phyloP scores from a whole-genome alignment of 2,113 vertebrate species.

The Erythrocercus mccallii region DNA sequence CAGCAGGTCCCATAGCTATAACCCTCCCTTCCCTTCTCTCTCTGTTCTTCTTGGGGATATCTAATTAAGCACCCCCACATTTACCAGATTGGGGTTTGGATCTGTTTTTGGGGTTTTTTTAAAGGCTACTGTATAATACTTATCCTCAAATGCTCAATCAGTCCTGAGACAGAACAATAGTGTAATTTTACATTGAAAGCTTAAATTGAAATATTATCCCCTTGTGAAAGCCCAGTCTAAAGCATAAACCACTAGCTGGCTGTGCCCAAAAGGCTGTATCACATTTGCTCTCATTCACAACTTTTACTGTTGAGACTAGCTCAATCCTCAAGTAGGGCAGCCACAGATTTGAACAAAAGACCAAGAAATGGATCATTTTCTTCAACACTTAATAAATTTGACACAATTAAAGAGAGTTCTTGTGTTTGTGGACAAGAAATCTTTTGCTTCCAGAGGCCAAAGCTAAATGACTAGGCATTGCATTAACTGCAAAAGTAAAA shows the following conservation, averaged over 20 bases:
- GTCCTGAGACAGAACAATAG: not conserved
- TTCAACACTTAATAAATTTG: not conserved
- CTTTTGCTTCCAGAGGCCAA: not conserved
- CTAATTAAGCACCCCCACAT: not conserved
- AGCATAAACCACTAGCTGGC: not conserved
- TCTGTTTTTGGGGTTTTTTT: not conserved
- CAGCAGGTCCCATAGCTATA: not conserved
- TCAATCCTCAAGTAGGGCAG: not conserved
- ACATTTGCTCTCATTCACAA: not conserved
- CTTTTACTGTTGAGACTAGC: not conserved
- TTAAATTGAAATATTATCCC: constrained; percentile 22
- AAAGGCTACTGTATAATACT: not conserved
- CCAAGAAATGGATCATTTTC: not conserved
- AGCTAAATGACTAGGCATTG: not conserved
- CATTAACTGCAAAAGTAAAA: not conserved
- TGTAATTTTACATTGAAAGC: constrained; percentile 24
- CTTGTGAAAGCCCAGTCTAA: not conserved
- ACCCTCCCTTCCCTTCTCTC: not conserved
- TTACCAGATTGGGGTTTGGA: not conserved
- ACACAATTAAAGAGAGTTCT: not conserved
- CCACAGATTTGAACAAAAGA: not conserved
- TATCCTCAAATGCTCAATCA: not conserved
- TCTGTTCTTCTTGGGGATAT: not conserved
- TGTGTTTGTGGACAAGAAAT: not conserved
- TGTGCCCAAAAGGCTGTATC: not conserved